Evolutionary conservation across 2,888 invertebrate genomes (phyloP), one percentile per base, ranked within the genome.

Genomic region (Agrochola circellaris): DNA sequence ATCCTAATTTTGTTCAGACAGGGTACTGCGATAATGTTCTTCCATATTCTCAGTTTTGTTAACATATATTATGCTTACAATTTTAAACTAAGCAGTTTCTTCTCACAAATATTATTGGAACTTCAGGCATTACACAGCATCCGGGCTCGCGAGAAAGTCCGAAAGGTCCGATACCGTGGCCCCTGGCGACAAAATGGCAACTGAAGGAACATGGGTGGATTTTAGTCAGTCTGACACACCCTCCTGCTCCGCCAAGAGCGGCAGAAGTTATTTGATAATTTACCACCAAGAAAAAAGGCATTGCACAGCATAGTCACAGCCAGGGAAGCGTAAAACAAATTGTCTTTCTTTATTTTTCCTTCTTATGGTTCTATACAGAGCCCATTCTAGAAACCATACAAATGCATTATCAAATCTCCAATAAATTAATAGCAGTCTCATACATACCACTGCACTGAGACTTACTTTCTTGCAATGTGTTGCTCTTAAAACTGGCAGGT

Each of bases 391-490:
- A 26, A 38, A 30, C 42, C 15, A 26, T 48, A 58, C 1, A 51
- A 74, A 8, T 45, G 51, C n/a, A 42, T 30, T n/a, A 26, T 26
- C 30, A 23, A 34, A 48, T 34, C 0, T 30, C 11, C 2, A 17
- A 34, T 13, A 56, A 26, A 42, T 11, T n/a, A 1, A 0, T n/a
- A 45, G 2, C 4, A 23, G 20, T 11, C n/a, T 76, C 30, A 38
- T 23, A 30, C 34, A 26, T 23, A 20, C 26, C 1, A 38, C 17
- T 73, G 20, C 60, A 60, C 30, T 30, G 20, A 45, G 26, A 56
- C 65, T 26, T 54, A 45, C 20, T 64, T 77, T 77, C 65, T 30
- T 75, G 23, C 26, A 60, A 60, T 60, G 26, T 75, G 45, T 48
- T 60, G 34, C n/a, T 75, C 7, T 38, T 26, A 23, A 30, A 34